phyloP scores from a whole-genome alignment of 2,113 vertebrate genomes.

The Brienomyrus brachyistius region DNA sequence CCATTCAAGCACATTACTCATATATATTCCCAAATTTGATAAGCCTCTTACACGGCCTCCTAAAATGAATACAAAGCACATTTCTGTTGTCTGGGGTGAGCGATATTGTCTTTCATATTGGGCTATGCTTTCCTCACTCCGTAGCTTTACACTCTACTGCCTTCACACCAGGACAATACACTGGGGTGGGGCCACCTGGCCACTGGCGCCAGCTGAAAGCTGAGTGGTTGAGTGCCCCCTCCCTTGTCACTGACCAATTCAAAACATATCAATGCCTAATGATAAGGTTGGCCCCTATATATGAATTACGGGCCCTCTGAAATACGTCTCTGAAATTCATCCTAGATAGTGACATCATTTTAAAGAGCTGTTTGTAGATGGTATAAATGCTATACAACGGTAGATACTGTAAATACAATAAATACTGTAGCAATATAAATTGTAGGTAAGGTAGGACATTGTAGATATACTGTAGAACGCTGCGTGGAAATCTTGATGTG shows the following conservation, averaged over 20 bases:
- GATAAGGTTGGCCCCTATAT: neutral
- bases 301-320: neutral
- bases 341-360: neutral
- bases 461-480: too few relatives aligned
- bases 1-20: neutral
- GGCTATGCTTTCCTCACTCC: neutral
- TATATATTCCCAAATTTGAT: neutral
- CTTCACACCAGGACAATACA: neutral
- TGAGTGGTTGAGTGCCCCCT: neutral
- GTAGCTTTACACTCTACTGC: neutral
- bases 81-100: neutral
- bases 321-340: neutral
- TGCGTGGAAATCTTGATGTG: too few relatives aligned
- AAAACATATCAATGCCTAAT: neutral
- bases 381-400: too few relatives aligned
- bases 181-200: neutral
- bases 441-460: too few relatives aligned
- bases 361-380: neutral
- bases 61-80: neutral
- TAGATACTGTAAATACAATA: too few relatives aligned
- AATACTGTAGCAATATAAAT: too few relatives aligned
- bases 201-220: neutral
- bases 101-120: neutral
- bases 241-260: neutral
- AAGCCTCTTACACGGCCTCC: neutral